phyloP scores from a whole-genome alignment of 2,113 vertebrate genomes.

The Ceuthmochares aereus region DNA sequence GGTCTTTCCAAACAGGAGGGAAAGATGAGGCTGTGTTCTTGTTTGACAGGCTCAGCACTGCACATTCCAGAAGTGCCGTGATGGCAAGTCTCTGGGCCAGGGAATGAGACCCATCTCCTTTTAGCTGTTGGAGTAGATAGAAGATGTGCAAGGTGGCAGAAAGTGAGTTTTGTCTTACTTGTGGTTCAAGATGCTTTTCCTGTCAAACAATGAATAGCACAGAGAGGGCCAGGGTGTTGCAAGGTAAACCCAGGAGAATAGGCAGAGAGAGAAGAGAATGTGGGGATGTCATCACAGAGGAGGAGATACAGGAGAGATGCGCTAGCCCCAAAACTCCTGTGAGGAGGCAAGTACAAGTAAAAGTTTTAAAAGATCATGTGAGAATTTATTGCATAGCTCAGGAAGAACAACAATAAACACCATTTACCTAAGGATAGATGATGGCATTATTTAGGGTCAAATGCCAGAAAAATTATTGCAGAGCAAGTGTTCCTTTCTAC shows the following conservation, averaged over 20 bases:
- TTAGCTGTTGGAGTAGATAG: neutral
- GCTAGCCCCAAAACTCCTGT: neutral
- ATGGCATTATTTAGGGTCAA: neutral
- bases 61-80: neutral
- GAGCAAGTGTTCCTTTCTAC: neutral
- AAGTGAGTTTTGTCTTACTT: neutral
- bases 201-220: neutral
- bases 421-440: neutral
- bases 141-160: neutral
- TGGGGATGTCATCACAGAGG: neutral
- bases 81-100: neutral
- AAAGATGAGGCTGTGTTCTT: neutral
- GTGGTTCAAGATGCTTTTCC: neutral
- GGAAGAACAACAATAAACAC: neutral
- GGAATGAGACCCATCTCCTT: neutral
- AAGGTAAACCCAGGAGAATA: neutral
- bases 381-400: neutral
- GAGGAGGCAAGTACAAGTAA: neutral
- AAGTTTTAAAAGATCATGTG: neutral
- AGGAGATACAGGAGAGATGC: neutral
- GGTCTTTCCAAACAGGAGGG: neutral
- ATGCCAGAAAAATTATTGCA: neutral
- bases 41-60: rapidly evolving
- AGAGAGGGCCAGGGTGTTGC: neutral
- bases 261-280: neutral